Evolutionary conservation across 2,797 vertebrate genomes (phyloP), one percentile per base, ranked within the genome.

Genomic region (Tragopan temminckii): DNA sequence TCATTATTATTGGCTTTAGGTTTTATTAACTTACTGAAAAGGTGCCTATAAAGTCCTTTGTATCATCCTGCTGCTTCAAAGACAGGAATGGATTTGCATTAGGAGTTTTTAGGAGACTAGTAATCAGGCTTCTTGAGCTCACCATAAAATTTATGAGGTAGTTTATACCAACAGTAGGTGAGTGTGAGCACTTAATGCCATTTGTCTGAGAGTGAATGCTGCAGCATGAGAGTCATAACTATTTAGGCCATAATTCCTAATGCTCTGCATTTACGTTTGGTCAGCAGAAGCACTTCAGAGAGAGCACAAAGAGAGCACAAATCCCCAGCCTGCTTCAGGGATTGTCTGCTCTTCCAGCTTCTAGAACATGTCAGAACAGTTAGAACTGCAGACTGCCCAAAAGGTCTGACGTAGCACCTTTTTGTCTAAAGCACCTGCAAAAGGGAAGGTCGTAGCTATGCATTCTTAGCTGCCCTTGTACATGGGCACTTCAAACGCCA

Each of bases 11-110:
- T 59, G 69, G 33, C 38, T 79, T 91, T 59, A 79, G 38, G 50
- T 61, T 94, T 88, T 57, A 89, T 67, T 79, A 67, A 79, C 53
- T 90, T 38, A 77, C 19, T 42, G 11, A 66, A 90, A 89, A 71
- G 31, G 19, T 62, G 14, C 42, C 45, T 57, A 66, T 16, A 63
- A 88, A 88, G 52, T 59, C 33, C 85, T 90, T 33, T 36, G 27
- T 25, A 36, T 62, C 69, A 72, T 40, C 68, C 83, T 90, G n/a
- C 67, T 91, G 63, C 43, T 83, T 80, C 86, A 55, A 76, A 85
- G 45, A 46, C 7, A 35, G 62, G 27, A 90, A 61, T 21, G 62
- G 45, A 21, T 79, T 59, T 72, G 59, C 42, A 46, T 68, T 46
- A 45, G n/a, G 70, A 91, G 16, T 31, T 93, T 78, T 76, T 77